phyloP scores from a whole-genome alignment of 2,888 invertebrate genomes.

The Cyclophora punctaria region DNA sequence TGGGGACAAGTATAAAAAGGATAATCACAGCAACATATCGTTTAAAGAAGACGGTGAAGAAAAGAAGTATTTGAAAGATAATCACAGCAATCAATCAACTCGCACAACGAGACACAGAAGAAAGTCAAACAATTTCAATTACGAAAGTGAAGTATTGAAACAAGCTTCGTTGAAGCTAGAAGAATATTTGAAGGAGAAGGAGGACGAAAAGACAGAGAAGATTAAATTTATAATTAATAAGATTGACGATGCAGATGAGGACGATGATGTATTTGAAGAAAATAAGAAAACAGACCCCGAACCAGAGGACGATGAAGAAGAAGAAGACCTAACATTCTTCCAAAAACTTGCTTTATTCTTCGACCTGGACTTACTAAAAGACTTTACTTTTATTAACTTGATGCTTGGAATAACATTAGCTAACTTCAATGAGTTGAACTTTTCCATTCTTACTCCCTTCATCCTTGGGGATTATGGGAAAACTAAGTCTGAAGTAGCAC shows the following conservation, averaged over 20 bases:
- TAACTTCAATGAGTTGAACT: conserved; percentile 82
- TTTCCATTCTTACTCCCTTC: conserved; percentile 82
- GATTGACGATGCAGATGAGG: conserved; percentile 41
- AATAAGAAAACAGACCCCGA: conserved; percentile 26
- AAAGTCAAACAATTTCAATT: conserved; percentile 75
- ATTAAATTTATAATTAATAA: conserved; percentile 45
- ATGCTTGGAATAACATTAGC: conserved; percentile 82
- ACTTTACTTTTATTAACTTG: conserved; percentile 80
- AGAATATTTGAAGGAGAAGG: conserved; percentile 61
- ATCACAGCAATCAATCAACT: conserved; percentile 61
- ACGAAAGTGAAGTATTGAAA: conserved; percentile 75
- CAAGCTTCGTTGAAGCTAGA: conserved; percentile 72
- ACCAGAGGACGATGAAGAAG: conserved; percentile 28
- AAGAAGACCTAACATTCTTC: conserved; percentile 54
- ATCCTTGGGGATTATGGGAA: conserved; percentile 81
- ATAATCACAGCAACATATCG: conserved; percentile 51
- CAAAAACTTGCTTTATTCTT: conserved; percentile 79
- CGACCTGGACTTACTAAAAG: conserved; percentile 80
- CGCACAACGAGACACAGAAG: conserved; percentile 45
- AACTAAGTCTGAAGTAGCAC: conserved; percentile 75
- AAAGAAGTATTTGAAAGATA: conserved; percentile 60
- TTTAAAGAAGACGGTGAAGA: conserved; percentile 62
- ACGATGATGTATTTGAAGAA: conserved; percentile 42
- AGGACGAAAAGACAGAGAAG: conserved; percentile 39
- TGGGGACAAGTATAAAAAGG: conserved; percentile 48